Conservation (phyloP, 2,797 vertebrate species). For the Numenius phaeopus region DNA sequence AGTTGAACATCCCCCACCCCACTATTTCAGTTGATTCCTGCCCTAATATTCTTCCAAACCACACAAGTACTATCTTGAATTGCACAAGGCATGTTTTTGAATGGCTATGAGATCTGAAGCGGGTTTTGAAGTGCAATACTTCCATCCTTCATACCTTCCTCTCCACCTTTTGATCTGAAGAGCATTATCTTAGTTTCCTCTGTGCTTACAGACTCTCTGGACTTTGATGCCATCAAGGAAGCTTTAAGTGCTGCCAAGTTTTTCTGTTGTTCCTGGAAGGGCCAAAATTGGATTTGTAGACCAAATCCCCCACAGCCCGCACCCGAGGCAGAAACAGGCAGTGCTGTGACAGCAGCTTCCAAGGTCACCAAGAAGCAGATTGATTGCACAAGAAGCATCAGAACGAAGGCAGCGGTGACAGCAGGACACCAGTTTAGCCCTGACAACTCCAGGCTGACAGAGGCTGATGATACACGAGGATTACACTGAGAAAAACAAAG, state of each 20-base stretch:
- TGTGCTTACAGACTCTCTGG: not conserved
- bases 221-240: not conserved
- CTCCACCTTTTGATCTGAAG: not conserved
- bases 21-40: not conserved
- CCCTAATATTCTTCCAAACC: not conserved
- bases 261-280: not conserved
- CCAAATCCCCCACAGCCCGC: not conserved
- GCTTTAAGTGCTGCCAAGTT: not conserved
- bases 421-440: not conserved
- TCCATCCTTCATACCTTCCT: not conserved
- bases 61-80: not conserved
- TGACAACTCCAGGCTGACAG: not conserved
- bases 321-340: not conserved
- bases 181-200: not conserved
- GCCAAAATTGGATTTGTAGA: not conserved
- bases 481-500: not conserved
- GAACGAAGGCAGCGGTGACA: not conserved
- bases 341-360: not conserved
- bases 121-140: not conserved
- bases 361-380: not conserved
- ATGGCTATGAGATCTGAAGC: not conserved
- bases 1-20: not conserved
- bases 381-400: not conserved
- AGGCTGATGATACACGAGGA: not conserved
- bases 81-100: not conserved